Evolutionary conservation across 2,797 vertebrate genomes (phyloP).

Genomic region (Periparus ater): DNA sequence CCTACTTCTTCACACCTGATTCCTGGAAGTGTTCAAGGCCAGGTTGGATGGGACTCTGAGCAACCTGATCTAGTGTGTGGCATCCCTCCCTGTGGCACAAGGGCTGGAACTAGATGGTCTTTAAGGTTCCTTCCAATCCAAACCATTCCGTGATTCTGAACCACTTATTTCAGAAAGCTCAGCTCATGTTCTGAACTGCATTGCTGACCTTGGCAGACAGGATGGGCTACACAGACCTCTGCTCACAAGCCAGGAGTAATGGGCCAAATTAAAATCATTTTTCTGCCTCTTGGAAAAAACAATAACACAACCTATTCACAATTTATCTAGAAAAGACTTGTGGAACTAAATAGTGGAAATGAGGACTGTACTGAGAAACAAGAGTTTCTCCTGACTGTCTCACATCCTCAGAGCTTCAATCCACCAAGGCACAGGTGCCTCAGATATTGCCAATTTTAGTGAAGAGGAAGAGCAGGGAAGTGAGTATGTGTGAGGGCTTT

Average conservation of each 20-base stretch:
- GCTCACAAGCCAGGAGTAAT: background rate
- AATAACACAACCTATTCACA: background rate
- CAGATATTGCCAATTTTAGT: background rate
- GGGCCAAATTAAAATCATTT: background rate
- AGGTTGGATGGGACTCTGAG: background rate
- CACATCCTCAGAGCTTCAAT: background rate
- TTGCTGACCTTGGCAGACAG: background rate
- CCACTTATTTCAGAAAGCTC: background rate
- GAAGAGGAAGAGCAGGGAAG: background rate
- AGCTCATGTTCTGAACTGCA: fast-evolving
- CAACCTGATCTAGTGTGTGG: background rate
- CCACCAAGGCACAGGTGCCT: background rate
- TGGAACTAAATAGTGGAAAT: background rate
- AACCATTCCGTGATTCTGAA: background rate
- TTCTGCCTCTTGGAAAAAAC: background rate
- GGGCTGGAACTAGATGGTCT: background rate
- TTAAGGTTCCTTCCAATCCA: background rate
- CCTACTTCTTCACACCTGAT: background rate
- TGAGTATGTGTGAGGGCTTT: background rate
- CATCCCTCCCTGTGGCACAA: background rate
- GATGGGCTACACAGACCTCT: background rate
- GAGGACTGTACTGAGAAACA: background rate
- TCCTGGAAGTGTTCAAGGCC: background rate
- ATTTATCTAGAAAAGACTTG: background rate
- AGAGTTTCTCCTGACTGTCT: background rate